Evolutionary conservation across 2,797 vertebrate species (phyloP).

Genomic region (Eospalax fontanierii): DNA sequence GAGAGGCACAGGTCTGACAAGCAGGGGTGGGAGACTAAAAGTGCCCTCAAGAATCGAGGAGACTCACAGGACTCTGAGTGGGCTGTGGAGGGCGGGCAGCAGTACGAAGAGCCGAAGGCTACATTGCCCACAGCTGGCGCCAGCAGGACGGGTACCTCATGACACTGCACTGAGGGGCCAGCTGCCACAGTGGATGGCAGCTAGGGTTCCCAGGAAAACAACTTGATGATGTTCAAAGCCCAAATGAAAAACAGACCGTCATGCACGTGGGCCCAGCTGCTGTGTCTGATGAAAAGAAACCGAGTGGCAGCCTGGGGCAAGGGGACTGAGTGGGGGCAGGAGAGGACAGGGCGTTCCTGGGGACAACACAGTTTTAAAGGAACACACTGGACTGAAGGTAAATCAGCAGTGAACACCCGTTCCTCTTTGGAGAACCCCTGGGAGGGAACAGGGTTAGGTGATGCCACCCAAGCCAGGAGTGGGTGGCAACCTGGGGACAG

Average conservation of each 20-base stretch:
- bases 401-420: background rate
- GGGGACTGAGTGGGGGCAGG: background rate
- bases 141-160: background rate
- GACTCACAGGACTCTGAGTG: background rate
- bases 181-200: conserved; percentile 37
- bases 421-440: background rate
- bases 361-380: background rate
- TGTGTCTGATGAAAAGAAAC: accelerated
- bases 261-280: accelerated
- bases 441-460: background rate
- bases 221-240: accelerated
- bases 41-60: accelerated
- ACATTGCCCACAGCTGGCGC: background rate
- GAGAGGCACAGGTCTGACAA: accelerated
- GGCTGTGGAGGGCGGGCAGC: background rate
- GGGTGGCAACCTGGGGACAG: background rate
- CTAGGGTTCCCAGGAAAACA: conserved; percentile 25
- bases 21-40: accelerated
- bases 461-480: background rate
- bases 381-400: background rate
- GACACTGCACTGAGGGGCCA: background rate
- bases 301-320: background rate
- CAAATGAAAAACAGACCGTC: background rate
- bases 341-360: background rate
- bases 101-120: background rate